phyloP scores from a whole-genome alignment of 2,888 invertebrate species.

The Dolomedes plantarius region DNA sequence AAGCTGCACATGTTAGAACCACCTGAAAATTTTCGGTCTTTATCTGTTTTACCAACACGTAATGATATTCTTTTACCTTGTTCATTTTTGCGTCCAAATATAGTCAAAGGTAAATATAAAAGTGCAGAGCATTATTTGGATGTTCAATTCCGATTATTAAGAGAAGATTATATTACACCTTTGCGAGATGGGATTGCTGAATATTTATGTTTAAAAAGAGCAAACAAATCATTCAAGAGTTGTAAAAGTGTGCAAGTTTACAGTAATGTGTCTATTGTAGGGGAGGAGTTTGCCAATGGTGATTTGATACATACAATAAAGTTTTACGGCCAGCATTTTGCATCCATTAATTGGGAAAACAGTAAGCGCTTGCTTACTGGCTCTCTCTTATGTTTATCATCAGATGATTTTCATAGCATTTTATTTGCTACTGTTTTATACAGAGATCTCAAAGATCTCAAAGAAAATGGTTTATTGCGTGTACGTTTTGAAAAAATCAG shows the following conservation, averaged over 20 bases:
- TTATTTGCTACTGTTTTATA: constrained; percentile 84
- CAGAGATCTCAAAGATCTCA: constrained; percentile 79
- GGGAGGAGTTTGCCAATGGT: constrained; percentile 73
- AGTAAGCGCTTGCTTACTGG: constrained; percentile 84
- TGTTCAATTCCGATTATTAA: constrained; percentile 85
- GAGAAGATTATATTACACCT: constrained; percentile 88
- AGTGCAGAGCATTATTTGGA: constrained; percentile 85
- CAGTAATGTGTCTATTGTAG: constrained; percentile 74
- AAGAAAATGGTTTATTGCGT: constrained; percentile 80
- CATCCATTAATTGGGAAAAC: constrained; percentile 77
- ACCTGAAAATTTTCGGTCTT: constrained; percentile 54
- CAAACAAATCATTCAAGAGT: constrained; percentile 74
- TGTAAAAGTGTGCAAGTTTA: constrained; percentile 75
- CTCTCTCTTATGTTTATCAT: constrained; percentile 84
- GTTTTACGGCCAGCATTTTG: constrained; percentile 61
- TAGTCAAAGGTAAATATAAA: constrained; percentile 81
- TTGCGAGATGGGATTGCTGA: constrained; percentile 82
- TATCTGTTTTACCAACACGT: constrained; percentile 51
- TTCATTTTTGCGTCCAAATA: constrained; percentile 80
- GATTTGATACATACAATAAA: constrained; percentile 73
- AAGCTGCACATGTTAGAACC: constrained; percentile 43
- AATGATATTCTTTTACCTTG: constrained; percentile 39
- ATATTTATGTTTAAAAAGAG: constrained; percentile 76
- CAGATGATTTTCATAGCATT: constrained; percentile 83
- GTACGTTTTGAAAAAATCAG: constrained; percentile 52